Conservation (phyloP, 1,140 invertebrate genomes). For the Aphelenchoides avenae region DNA sequence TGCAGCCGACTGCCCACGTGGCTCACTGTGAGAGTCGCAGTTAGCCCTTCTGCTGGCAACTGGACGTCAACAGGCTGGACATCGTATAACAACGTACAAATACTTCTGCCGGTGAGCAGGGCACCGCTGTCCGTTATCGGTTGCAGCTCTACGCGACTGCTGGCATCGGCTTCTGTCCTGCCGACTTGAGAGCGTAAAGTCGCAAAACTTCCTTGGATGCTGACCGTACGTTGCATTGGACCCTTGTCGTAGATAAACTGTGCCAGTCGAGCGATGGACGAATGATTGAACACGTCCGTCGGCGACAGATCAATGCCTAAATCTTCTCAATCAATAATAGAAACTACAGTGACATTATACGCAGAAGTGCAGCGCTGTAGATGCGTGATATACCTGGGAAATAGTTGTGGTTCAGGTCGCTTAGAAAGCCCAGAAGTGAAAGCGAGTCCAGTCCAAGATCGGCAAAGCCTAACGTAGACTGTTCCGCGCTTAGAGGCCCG, state of each 20-base stretch:
- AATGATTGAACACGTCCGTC: conserved; percentile 20
- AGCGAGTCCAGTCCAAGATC: conserved; percentile 33
- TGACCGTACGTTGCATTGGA: no score
- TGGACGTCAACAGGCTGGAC: no score
- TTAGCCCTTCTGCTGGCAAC: no score
- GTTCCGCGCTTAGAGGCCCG: no score
- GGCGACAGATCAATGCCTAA: conserved; percentile 17
- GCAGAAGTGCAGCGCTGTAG: no score
- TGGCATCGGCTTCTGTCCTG: background rate
- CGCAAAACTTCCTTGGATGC: no score
- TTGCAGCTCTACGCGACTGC: background rate
- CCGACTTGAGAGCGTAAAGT: background rate
- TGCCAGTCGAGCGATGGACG: conserved; percentile 16
- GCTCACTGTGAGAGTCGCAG: no score
- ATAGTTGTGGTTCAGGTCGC: conserved; percentile 16
- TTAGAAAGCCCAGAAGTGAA: conserved; percentile 28
- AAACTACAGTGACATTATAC: no score
- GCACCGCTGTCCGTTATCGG: background rate
- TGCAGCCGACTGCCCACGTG: no score
- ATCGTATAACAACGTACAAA: no score
- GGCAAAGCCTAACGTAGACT: conserved; percentile 15
- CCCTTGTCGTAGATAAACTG: conserved; percentile 13
- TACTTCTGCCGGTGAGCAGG: background rate
- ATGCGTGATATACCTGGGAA: conserved; percentile 23
- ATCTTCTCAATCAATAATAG: no score